These are phyloP conservation scores for Brachymystax lenok DNA, from an alignment of 2,797 vertebrate genomes.

Conservation along the genomic window DNA sequence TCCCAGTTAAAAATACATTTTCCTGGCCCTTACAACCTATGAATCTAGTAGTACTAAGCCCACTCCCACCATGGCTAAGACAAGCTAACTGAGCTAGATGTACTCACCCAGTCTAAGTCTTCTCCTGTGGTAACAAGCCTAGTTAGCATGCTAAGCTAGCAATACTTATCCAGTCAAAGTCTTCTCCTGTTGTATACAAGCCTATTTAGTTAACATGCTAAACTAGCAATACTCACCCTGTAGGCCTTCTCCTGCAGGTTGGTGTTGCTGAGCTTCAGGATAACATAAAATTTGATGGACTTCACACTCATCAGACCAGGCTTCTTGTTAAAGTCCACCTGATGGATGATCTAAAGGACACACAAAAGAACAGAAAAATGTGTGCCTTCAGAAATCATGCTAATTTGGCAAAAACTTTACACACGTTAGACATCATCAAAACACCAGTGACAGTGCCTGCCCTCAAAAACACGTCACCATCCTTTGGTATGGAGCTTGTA, in stretches of 20 bases:
- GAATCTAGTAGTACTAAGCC: background rate
- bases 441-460: no score
- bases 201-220: background rate
- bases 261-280: conserved; percentile 89
- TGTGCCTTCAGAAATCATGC: background rate
- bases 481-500: background rate
- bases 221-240: conserved; percentile 72
- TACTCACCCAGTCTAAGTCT: background rate
- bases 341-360: conserved; percentile 83
- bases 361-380: conserved; percentile 12
- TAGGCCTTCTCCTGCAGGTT: conserved; percentile 96
- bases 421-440: no score
- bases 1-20: background rate
- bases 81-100: background rate
- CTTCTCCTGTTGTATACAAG: background rate
- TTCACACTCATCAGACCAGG: conserved; percentile 91
- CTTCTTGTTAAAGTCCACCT: conserved; percentile 96
- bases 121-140: background rate
- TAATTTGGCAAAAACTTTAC: no score
- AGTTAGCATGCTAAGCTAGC: background rate
- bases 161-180: background rate
- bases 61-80: background rate
- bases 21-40: background rate
- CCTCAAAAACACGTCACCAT: background rate
- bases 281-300: conserved; percentile 93